Conservation (phyloP, 2,888 invertebrate species). For the Andrena chrysosceles region DNA sequence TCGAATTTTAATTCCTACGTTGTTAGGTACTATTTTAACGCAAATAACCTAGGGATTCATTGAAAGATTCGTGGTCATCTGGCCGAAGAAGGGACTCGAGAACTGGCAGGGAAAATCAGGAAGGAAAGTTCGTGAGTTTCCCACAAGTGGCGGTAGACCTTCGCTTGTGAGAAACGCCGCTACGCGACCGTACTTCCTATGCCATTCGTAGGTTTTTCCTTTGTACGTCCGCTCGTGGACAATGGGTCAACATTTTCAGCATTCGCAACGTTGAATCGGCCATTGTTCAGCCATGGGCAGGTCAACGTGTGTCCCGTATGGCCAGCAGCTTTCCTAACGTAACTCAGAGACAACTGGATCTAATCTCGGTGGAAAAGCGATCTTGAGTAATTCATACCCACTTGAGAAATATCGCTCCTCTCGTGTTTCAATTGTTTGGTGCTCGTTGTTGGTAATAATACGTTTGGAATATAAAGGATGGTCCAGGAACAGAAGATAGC, state of each 20-base stretch:
- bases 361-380: constrained; percentile 28
- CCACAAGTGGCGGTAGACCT: constrained; percentile 44
- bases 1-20: too few relatives aligned
- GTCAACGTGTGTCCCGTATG: constrained; percentile 62
- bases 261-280: constrained; percentile 70
- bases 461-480: background rate
- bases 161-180: constrained; percentile 56
- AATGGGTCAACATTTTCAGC: constrained; percentile 72
- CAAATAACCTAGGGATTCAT: background rate
- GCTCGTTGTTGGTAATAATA: background rate
- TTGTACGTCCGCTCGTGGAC: constrained; percentile 56
- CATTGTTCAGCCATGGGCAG: constrained; percentile 66
- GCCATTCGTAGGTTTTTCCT: constrained; percentile 58
- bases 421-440: background rate
- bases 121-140: constrained; percentile 43
- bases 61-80: constrained; percentile 1
- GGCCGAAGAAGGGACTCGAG: background rate
- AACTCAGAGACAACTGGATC: constrained; percentile 35
- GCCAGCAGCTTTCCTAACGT: constrained; percentile 44
- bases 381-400: too few relatives aligned
- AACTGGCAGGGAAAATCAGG: constrained; percentile 22
- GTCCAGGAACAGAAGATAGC: background rate
- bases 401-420: background rate
- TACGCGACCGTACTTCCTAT: constrained; percentile 62
- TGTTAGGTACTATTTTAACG: background rate